phyloP scores from a whole-genome alignment of 2,888 invertebrate species.

The Ellobium chinense region DNA sequence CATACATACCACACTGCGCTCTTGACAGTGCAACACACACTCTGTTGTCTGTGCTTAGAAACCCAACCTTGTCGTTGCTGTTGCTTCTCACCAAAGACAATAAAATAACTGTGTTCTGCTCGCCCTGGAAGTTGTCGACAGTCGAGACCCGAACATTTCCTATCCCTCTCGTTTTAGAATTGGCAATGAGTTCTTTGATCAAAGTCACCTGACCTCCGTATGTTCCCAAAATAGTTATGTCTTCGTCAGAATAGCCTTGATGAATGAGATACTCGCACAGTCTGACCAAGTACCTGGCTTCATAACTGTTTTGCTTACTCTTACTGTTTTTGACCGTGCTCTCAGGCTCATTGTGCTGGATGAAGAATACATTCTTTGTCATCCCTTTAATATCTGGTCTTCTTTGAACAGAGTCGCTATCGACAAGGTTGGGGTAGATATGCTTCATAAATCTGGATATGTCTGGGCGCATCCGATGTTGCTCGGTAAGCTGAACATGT shows the following conservation, averaged over 20 bases:
- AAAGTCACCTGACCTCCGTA: conserved; percentile 72
- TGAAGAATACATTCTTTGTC: conserved; percentile 67
- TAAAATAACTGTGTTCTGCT: not conserved
- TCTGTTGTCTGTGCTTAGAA: not conserved
- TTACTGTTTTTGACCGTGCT: conserved; percentile 52
- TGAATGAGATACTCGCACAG: conserved; percentile 69
- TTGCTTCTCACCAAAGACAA: conserved; percentile 14
- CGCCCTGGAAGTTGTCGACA: not conserved
- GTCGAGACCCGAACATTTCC: not conserved
- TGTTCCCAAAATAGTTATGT: conserved; percentile 74
- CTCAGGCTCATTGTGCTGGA: conserved; percentile 67
- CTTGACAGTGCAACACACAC: conserved; percentile 10
- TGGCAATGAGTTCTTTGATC: conserved; percentile 61
- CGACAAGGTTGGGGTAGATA: conserved; percentile 69
- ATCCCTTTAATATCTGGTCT: conserved; percentile 66
- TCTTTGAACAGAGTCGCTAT: conserved; percentile 60
- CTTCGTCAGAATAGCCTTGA: conserved; percentile 65
- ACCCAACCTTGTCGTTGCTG: not conserved
- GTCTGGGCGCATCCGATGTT: conserved; percentile 80
- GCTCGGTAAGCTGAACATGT: conserved; percentile 83
- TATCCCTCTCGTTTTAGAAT: not conserved
- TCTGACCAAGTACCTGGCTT: conserved; percentile 66
- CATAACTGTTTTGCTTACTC: conserved; percentile 69
- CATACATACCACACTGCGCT: conserved; percentile 2
- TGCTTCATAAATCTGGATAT: conserved; percentile 67